Percentiles rank a stretch among this genome's conserved stretches.
These are phyloP conservation scores for Sitophilus oryzae DNA, from an alignment of 1,140 invertebrate species.

Conservation along the genomic window DNA sequence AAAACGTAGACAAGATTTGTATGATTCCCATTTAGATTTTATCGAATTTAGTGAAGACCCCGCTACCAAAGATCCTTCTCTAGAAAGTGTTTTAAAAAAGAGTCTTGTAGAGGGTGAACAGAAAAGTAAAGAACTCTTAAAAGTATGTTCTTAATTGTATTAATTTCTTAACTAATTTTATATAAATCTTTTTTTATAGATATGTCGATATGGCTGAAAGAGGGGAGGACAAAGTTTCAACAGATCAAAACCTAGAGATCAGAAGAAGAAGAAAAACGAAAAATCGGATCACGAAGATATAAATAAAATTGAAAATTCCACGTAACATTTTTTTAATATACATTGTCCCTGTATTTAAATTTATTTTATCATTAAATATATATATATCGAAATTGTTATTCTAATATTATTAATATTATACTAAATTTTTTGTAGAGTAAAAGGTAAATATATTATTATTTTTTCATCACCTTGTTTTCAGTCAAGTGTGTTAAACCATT, in stretches of 20 bases:
- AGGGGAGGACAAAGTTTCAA: conserved; percentile 12
- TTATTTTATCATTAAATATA: too few relatives aligned
- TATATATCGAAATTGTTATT: too few relatives aligned
- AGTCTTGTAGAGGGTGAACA: conserved; percentile 45
- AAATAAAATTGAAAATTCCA: too few relatives aligned
- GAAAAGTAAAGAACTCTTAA: conserved; percentile 47
- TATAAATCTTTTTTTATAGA: conserved; percentile 4
- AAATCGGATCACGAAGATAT: too few relatives aligned
- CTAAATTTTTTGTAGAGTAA: too few relatives aligned
- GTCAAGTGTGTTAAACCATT: too few relatives aligned
- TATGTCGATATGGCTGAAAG: conserved; percentile 25
- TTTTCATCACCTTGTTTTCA: too few relatives aligned
- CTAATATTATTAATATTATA: too few relatives aligned
- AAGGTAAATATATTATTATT: too few relatives aligned
- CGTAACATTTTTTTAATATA: too few relatives aligned
- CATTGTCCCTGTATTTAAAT: too few relatives aligned
- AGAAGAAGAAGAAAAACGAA: too few relatives aligned
- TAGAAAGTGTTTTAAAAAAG: conserved; percentile 46
- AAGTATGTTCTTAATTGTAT: conserved; percentile 40
- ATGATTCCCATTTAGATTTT: conserved; percentile 45
- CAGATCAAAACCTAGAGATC: conserved; percentile 8
- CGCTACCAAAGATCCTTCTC: conserved; percentile 44
- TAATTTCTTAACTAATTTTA: background rate
- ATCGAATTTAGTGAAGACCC: conserved; percentile 50
- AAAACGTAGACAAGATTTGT: conserved; percentile 49